These are phyloP conservation scores for Neosilurus mollespiculum DNA, from an alignment of 2,797 vertebrate genomes.

Conservation along the genomic window DNA sequence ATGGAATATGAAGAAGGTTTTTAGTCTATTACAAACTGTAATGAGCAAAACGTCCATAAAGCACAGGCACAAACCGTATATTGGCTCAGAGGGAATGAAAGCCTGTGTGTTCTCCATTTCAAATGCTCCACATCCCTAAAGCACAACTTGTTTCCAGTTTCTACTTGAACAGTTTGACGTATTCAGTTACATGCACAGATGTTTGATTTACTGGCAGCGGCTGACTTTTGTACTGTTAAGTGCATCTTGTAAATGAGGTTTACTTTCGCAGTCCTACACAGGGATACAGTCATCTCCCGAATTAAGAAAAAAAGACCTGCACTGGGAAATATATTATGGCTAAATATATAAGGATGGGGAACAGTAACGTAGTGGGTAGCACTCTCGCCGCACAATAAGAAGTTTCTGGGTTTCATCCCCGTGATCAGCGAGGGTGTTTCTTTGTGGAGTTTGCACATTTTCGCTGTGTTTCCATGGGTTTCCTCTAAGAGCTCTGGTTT, in stretches of 20 bases:
- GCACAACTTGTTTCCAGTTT: slow-evolving; percentile 41
- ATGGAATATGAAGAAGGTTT: slow-evolving; percentile 2
- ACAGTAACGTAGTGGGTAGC: no score
- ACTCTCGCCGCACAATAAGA: no score
- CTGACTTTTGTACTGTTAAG: slow-evolving; percentile 27
- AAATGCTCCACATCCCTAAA: background rate
- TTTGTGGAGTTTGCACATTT: no score
- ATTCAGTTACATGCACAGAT: slow-evolving; percentile 35
- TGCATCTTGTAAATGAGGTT: slow-evolving; percentile 16
- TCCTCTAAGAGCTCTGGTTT: no score
- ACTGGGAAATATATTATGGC: background rate
- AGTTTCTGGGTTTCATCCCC: no score
- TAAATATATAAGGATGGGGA: background rate
- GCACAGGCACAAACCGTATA: background rate
- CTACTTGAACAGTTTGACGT: slow-evolving; percentile 37
- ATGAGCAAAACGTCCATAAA: slow-evolving; percentile 12
- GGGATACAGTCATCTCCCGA: background rate
- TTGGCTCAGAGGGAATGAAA: slow-evolving; percentile 13
- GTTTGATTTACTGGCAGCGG: slow-evolving; percentile 33
- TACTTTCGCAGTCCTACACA: background rate
- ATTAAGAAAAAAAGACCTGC: background rate
- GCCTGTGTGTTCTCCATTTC: background rate
- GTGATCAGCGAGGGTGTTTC: no score
- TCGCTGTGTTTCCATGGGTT: no score
- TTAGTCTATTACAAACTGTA: background rate